Percentiles rank a stretch among this genome's conserved stretches.
These are phyloP conservation scores for Ceraclea dissimilis DNA, from an alignment of 2,888 invertebrate species.

Conservation along the genomic window DNA sequence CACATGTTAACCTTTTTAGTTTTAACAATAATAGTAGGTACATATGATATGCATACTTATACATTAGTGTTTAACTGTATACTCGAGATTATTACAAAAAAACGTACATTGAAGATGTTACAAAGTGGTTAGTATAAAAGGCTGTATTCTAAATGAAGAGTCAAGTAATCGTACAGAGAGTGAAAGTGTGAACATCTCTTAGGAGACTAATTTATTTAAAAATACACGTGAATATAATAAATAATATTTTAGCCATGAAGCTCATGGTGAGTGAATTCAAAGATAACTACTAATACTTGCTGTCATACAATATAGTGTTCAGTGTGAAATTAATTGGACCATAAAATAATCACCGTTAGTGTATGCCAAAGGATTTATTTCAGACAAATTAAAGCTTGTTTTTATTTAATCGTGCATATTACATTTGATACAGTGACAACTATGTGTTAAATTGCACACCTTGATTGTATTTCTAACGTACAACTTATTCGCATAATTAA, in stretches of 20 bases:
- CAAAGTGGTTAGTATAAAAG: constrained; percentile 24
- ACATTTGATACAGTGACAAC: no score
- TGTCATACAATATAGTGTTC: no score
- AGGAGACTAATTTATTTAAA: neutral
- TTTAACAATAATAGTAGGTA: neutral
- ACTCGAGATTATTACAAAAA: neutral
- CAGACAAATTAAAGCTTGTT: no score
- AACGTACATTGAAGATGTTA: constrained; percentile 18
- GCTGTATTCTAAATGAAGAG: constrained; percentile 16
- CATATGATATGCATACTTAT: neutral
- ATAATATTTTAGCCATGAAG: constrained; percentile 23
- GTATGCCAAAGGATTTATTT: no score
- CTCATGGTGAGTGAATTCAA: constrained; percentile 26
- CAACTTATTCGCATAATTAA: no score
- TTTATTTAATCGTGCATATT: no score
- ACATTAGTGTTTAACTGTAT: neutral
- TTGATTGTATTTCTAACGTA: no score
- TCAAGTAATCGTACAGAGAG: constrained; percentile 23
- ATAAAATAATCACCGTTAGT: no score
- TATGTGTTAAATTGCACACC: no score
- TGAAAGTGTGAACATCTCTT: constrained; percentile 25
- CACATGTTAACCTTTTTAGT: neutral
- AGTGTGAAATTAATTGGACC: no score
- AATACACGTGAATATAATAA: constrained; percentile 11
- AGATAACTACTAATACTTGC: no score